Evolutionary conservation across 2,797 vertebrate genomes (phyloP).

Genomic region (Ctenopoma kingsleyae): DNA sequence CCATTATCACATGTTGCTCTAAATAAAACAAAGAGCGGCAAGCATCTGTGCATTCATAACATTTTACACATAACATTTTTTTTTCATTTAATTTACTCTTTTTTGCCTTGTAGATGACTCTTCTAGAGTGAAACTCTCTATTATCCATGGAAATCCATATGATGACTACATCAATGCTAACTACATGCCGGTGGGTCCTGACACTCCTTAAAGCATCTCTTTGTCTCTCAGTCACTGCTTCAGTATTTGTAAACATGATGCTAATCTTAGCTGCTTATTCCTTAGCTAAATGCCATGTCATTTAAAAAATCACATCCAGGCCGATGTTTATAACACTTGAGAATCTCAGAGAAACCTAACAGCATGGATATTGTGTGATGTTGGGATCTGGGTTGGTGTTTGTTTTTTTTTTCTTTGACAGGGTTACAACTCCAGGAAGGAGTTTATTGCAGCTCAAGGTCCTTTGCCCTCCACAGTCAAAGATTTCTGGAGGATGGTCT

Average conservation of each 20-base stretch:
- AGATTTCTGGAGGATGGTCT: slow-evolving; percentile 98
- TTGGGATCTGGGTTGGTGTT: slow-evolving; percentile 9
- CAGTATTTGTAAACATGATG: neutral
- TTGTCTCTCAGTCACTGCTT: slow-evolving; percentile 37
- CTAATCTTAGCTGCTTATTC: slow-evolving; percentile 2
- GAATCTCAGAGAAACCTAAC: neutral
- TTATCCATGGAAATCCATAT: slow-evolving; percentile 78
- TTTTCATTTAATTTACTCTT: slow-evolving; percentile 44
- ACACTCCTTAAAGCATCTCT: slow-evolving; percentile 34
- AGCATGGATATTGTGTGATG: slow-evolving; percentile 9
- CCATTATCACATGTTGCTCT: slow-evolving; percentile 7
- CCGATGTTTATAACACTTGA: neutral
- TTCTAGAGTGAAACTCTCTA: slow-evolving; percentile 94
- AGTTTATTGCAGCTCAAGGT: slow-evolving; percentile 96
- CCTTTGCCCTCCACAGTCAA: slow-evolving; percentile 92
- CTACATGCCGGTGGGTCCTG: slow-evolving; percentile 91
- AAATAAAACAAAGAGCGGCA: neutral
- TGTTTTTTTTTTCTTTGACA: slow-evolving; percentile 59
- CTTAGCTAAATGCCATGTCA: slow-evolving; percentile 9
- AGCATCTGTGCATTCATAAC: neutral
- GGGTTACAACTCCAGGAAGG: slow-evolving; percentile 92
- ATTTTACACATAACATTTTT: neutral
- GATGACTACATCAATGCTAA: slow-evolving; percentile 98
- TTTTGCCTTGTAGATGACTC: slow-evolving; percentile 88
- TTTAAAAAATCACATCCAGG: neutral